Conservation (phyloP, 2,797 vertebrate species). For the Pipistrellus kuhlii region DNA sequence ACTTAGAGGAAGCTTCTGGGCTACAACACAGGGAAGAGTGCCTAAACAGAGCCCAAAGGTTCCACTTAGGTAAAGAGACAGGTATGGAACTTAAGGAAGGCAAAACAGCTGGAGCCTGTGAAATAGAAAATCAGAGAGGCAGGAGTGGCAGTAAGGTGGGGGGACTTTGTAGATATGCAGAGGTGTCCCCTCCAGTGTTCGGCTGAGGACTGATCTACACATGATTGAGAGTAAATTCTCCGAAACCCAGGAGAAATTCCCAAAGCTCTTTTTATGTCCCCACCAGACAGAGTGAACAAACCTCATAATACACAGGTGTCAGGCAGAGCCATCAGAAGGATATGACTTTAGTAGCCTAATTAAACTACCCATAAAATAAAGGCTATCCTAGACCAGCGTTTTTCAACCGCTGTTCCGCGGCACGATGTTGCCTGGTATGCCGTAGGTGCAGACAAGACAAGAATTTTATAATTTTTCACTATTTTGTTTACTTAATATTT, state of each 20-base stretch:
- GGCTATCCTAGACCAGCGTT: neutral
- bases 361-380: conserved; percentile 37
- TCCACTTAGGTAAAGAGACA: too few species aligned
- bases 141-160: neutral
- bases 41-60: too few species aligned
- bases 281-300: neutral
- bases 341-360: neutral
- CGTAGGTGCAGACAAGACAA: too few species aligned
- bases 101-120: too few species aligned
- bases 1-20: too few species aligned
- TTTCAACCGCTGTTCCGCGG: too few species aligned
- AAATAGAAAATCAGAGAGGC: too few species aligned
- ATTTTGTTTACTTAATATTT: too few species aligned
- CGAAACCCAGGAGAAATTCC: neutral
- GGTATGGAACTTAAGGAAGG: too few species aligned
- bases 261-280: conserved; percentile 23
- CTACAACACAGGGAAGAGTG: too few species aligned
- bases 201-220: neutral
- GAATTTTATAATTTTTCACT: too few species aligned
- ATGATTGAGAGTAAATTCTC: neutral
- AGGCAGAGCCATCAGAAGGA: neutral
- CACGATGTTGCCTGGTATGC: too few species aligned
- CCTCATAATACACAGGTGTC: neutral
- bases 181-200: neutral
- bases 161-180: neutral